A percentile compares a stretch with the other conserved stretches of the same genome.
Evolutionary conservation across 2,113 vertebrate species (phyloP).

Genomic region (Laticauda colubrina): DNA sequence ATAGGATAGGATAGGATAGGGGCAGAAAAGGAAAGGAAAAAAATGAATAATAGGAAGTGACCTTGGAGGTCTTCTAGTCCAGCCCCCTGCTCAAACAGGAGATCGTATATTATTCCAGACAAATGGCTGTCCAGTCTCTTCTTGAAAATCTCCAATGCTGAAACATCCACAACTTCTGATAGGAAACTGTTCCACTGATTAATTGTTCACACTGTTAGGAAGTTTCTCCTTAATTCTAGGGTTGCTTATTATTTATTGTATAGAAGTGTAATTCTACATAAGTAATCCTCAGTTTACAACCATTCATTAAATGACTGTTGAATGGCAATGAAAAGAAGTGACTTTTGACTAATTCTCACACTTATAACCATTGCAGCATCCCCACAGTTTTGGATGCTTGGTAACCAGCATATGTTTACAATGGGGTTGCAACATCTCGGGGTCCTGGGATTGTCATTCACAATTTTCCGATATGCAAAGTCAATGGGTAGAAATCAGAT

Average conservation of each 20-base stretch:
- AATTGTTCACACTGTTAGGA: neutral
- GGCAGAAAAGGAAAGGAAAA: neutral
- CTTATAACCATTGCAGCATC: neutral
- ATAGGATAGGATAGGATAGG: neutral
- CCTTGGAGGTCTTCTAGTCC: neutral
- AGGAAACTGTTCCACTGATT: neutral
- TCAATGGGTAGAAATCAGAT: neutral
- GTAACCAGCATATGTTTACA: neutral
- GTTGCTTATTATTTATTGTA: neutral
- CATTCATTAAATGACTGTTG: neutral
- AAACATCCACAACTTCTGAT: neutral
- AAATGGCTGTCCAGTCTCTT: neutral
- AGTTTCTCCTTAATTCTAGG: neutral
- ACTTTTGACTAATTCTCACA: neutral
- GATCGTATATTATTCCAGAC: neutral
- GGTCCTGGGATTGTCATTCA: neutral
- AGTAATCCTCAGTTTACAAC: neutral
- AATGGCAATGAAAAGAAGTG: neutral
- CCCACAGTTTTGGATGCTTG: neutral
- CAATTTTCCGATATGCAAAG: neutral
- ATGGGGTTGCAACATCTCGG: neutral
- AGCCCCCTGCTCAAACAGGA: neutral
- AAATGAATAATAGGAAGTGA: too few relatives aligned
- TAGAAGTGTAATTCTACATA: neutral
- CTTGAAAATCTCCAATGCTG: too few relatives aligned